phyloP scores from a whole-genome alignment of 2,888 invertebrate species.

The Lepidochitona cinerea region DNA sequence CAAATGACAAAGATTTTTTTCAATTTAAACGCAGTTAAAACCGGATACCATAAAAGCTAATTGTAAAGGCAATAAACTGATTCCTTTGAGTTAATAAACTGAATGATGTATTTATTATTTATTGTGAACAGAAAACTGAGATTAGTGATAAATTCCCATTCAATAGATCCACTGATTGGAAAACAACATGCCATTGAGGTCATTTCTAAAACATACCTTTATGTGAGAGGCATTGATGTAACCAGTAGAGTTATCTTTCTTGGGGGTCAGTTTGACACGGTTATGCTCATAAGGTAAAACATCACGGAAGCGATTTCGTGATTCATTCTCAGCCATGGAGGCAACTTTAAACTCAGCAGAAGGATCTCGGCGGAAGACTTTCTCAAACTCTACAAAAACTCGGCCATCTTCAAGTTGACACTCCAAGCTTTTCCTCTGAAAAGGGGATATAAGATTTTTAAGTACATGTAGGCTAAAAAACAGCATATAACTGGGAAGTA shows the following conservation, averaged over 20 bases:
- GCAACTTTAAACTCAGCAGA: conserved; percentile 73
- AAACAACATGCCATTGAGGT: no score
- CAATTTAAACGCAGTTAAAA: no score
- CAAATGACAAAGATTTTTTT: no score
- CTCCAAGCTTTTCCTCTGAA: conserved; percentile 61
- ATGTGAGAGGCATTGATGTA: conserved; percentile 95
- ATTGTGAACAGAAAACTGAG: no score
- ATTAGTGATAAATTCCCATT: no score
- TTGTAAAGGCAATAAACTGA: no score
- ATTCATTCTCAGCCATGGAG: conserved; percentile 78
- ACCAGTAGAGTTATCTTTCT: conserved; percentile 86
- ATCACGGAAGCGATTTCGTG: conserved; percentile 77
- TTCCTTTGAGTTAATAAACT: no score
- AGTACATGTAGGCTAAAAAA: no score
- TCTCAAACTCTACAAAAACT: conserved; percentile 82
- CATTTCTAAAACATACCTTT: conserved; percentile 82
- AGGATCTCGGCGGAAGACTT: conserved; percentile 81
- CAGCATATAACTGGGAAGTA: no score
- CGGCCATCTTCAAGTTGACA: conserved; percentile 64
- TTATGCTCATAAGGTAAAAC: conserved; percentile 93
- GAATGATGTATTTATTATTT: no score
- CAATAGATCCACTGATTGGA: no score
- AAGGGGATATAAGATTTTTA: conserved; percentile 16
- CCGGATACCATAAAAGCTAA: no score
- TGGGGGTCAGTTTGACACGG: conserved; percentile 85